Evolutionary conservation across 2,888 invertebrate genomes (phyloP).

Genomic region (Drosophila mimica): DNA sequence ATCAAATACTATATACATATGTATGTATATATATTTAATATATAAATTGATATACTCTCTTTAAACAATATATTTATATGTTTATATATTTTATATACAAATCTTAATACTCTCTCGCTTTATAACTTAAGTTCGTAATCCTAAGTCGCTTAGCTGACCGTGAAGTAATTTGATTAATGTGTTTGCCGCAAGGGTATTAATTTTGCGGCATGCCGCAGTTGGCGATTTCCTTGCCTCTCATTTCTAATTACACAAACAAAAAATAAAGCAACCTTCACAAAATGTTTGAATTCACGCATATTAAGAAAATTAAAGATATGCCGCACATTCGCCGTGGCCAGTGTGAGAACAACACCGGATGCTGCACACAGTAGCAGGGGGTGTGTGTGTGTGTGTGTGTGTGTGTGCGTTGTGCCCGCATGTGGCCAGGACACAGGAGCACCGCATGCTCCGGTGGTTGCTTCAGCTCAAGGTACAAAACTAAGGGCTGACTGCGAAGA

Average conservation of each 20-base stretch:
- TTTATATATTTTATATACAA: neutral
- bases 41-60: neutral
- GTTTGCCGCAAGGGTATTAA: conserved; percentile 19
- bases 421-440: conserved; percentile 49
- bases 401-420: conserved; percentile 58
- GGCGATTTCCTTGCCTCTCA: conserved; percentile 13
- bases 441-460: conserved; percentile 61
- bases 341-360: conserved; percentile 78
- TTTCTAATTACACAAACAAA: conserved; percentile 77
- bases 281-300: conserved; percentile 80
- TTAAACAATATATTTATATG: too few relatives aligned
- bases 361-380: conserved; percentile 50
- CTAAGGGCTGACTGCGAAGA: conserved; percentile 10
- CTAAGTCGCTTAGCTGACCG: neutral
- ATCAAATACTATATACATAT: too few relatives aligned
- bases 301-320: conserved; percentile 81
- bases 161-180: conserved; percentile 31
- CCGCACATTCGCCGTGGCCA: conserved; percentile 38
- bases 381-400: conserved; percentile 21
- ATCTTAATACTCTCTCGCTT: neutral
- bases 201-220: conserved; percentile 1
- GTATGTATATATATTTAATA: neutral
- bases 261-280: conserved; percentile 35
- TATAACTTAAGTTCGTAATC: neutral
- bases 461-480: conserved; percentile 53